Percentiles rank a stretch among this genome's conserved stretches.
phyloP scores from a whole-genome alignment of 2,888 invertebrate genomes.

The Ophion obscuratus region DNA sequence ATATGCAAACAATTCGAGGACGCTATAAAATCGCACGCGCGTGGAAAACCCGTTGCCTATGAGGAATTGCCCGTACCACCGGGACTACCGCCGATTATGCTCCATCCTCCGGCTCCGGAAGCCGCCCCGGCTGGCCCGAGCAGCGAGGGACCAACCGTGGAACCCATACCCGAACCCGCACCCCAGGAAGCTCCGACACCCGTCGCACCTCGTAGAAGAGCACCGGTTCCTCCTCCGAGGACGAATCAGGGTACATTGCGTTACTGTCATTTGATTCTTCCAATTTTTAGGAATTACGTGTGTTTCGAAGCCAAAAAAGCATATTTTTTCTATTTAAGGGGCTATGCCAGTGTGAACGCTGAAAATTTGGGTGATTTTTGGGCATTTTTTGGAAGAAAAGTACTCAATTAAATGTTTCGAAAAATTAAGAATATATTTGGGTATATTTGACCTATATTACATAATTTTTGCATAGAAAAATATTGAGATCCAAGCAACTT shows the following conservation, averaged over 20 bases:
- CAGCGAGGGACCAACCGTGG: conserved; percentile 56
- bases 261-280: not conserved
- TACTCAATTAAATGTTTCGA: too few species aligned
- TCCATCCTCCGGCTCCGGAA: conserved; percentile 71
- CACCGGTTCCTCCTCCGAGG: conserved; percentile 73
- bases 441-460: too few species aligned
- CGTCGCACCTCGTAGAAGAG: conserved; percentile 89
- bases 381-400: too few species aligned
- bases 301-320: too few species aligned
- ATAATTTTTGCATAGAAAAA: too few species aligned
- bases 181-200: conserved; percentile 56
- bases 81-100: conserved; percentile 88
- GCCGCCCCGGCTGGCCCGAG: conserved; percentile 72
- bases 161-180: conserved; percentile 64
- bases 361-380: too few species aligned
- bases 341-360: too few species aligned
- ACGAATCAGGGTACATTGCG: conserved; percentile 55
- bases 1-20: conserved; percentile 97
- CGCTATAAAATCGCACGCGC: conserved; percentile 91
- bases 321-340: too few species aligned
- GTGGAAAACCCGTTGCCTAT: conserved; percentile 90
- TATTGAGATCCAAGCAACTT: too few species aligned
- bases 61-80: conserved; percentile 96
- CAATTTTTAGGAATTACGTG: not conserved
- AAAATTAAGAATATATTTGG: too few species aligned